These are phyloP conservation scores for Promerops cafer DNA, from an alignment of 2,113 vertebrate species.

Conservation along the genomic window DNA sequence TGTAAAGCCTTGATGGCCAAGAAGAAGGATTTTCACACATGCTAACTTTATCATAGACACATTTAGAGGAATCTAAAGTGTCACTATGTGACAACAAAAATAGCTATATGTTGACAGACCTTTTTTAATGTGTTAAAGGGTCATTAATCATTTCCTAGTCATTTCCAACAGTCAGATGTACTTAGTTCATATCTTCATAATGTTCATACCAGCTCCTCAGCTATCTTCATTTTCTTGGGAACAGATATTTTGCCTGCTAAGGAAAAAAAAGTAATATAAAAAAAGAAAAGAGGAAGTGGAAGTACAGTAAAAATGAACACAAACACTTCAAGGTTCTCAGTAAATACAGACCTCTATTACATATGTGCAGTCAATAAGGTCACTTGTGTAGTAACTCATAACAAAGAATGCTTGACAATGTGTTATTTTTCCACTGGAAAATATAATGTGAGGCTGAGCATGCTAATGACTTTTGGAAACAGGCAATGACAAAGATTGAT, in stretches of 20 bases:
- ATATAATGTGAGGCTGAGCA: conserved; percentile 50
- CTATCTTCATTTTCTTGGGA: conserved; percentile 12
- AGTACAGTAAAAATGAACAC: not conserved
- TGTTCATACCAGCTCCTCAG: not conserved
- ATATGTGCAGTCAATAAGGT: not conserved
- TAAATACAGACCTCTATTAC: conserved; percentile 8
- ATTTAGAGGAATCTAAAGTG: not conserved
- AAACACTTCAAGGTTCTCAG: not conserved
- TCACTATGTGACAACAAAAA: conserved; percentile 11
- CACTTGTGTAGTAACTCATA: conserved; percentile 25
- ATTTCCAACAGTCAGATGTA: not conserved
- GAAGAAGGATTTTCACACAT: conserved; percentile 11
- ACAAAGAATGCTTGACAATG: conserved; percentile 48
- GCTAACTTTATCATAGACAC: not conserved
- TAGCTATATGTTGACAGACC: not conserved
- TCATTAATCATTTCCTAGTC: conserved; percentile 42
- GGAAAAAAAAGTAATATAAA: not conserved
- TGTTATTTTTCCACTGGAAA: conserved; percentile 57
- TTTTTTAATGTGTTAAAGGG: conserved; percentile 10
- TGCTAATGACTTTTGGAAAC: conserved; percentile 61
- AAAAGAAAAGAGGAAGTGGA: not conserved
- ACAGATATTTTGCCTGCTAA: not conserved
- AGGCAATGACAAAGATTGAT: conserved; percentile 61
- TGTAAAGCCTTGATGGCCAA: not conserved
- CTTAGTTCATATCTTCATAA: conserved; percentile 12